Evolutionary conservation across 2,113 vertebrate genomes (phyloP).

Genomic region (Aplodontia rufa): DNA sequence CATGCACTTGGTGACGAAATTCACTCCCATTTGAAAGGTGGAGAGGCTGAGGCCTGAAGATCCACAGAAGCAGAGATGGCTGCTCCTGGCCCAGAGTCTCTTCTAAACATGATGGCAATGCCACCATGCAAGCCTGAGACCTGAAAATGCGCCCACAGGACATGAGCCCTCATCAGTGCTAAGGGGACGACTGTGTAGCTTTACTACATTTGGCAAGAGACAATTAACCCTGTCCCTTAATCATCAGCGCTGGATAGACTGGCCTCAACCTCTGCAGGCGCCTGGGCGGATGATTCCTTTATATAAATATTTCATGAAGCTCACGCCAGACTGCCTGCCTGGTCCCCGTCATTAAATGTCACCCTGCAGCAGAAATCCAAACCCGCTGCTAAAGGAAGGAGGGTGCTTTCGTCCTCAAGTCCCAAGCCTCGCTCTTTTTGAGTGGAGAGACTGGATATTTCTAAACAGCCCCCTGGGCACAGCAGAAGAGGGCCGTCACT

Average conservation of each 20-base stretch:
- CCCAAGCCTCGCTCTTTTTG: neutral
- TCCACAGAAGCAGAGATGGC: too few species aligned
- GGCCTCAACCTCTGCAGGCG: neutral
- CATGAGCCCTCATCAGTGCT: neutral
- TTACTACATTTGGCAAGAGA: constrained; percentile 64
- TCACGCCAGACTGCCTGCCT: constrained; percentile 70
- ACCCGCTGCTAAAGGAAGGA: constrained; percentile 33
- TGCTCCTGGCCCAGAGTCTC: too few species aligned
- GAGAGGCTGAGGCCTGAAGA: neutral
- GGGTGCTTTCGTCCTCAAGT: constrained; percentile 66
- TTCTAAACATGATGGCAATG: too few species aligned
- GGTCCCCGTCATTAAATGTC: constrained; percentile 51
- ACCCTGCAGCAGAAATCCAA: constrained; percentile 61
- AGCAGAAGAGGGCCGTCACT: too few species aligned
- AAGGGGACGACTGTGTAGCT: neutral
- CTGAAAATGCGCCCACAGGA: neutral
- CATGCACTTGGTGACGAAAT: neutral
- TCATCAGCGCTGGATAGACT: constrained; percentile 53
- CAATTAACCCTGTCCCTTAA: constrained; percentile 62
- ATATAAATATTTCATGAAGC: constrained; percentile 75
- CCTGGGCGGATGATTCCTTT: constrained; percentile 58
- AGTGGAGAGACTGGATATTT: too few species aligned
- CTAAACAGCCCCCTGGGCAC: neutral
- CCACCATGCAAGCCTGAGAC: fast-evolving
- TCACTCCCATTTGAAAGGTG: neutral